Evolutionary conservation across 2,113 vertebrate genomes (phyloP).

Genomic region (Megaleporinus macrocephalus): DNA sequence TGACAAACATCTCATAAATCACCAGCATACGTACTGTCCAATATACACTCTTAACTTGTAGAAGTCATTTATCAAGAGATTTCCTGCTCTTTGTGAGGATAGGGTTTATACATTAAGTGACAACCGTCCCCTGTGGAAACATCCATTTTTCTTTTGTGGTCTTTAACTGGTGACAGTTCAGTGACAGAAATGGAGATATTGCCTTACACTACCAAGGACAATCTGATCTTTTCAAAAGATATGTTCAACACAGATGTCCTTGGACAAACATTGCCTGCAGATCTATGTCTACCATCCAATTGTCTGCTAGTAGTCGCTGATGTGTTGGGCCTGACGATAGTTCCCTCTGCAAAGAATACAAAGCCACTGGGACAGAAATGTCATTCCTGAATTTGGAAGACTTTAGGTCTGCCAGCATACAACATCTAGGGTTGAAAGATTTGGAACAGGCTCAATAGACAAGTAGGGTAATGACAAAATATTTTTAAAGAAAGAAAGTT

Average conservation of each 20-base stretch:
- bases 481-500: background rate
- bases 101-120: background rate
- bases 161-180: background rate
- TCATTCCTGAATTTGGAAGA: background rate
- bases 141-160: background rate
- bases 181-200: background rate
- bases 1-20: too few relatives aligned
- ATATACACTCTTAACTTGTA: too few relatives aligned
- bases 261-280: background rate
- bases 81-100: too few relatives aligned
- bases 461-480: background rate
- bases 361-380: background rate
- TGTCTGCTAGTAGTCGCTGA: background rate
- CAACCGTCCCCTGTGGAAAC: background rate
- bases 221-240: background rate
- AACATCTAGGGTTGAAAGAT: background rate
- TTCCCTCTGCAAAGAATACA: background rate
- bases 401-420: background rate
- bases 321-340: background rate
- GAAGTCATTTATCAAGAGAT: too few relatives aligned
- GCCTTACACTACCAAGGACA: background rate
- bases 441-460: background rate
- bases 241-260: conserved; percentile 1
- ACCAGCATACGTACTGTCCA: too few relatives aligned
- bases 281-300: background rate